These are phyloP conservation scores for Jordanella pulchra DNA, from an alignment of 2,797 vertebrate genomes.

Conservation along the genomic window DNA sequence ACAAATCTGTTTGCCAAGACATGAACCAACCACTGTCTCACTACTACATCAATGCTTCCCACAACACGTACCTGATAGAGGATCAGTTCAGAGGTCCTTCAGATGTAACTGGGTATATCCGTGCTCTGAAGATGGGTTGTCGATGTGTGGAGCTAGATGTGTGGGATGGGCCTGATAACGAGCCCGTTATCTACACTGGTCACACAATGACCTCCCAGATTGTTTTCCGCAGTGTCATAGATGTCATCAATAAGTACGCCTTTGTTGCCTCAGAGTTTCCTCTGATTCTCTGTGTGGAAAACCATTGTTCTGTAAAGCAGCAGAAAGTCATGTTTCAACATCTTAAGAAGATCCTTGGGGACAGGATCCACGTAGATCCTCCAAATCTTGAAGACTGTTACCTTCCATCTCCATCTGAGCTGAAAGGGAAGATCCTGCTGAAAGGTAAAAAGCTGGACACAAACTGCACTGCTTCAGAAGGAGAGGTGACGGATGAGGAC, in stretches of 20 bases:
- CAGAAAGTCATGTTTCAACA: constrained; percentile 97
- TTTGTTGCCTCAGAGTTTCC: constrained; percentile 96
- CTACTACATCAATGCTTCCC: constrained; percentile 98
- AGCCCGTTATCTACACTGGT: constrained; percentile 96
- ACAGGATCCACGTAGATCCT: constrained; percentile 85
- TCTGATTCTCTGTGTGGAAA: constrained; percentile 94
- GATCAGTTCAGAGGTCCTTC: constrained; percentile 98
- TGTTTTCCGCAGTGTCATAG: constrained; percentile 92
- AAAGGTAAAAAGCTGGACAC: constrained; percentile 93
- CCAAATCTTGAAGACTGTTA: constrained; percentile 91
- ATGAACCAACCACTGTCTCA: constrained; percentile 96
- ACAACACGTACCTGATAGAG: constrained; percentile 98
- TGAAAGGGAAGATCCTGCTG: constrained; percentile 92
- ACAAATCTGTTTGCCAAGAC: constrained; percentile 95
- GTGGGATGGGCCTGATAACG: constrained; percentile 95
- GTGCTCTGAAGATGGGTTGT: constrained; percentile 98
- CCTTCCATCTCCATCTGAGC: constrained; percentile 87
- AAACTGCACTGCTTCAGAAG: constrained; percentile 87
- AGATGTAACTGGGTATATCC: constrained; percentile 96
- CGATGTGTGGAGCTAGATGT: constrained; percentile 95
- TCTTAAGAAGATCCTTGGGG: constrained; percentile 94
- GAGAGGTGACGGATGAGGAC: constrained; percentile 96
- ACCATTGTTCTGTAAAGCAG: constrained; percentile 95
- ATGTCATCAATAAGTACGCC: constrained; percentile 95
- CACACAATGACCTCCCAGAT: constrained; percentile 99